Conservation (phyloP, 2,113 vertebrate species). For the Zeus faber region DNA sequence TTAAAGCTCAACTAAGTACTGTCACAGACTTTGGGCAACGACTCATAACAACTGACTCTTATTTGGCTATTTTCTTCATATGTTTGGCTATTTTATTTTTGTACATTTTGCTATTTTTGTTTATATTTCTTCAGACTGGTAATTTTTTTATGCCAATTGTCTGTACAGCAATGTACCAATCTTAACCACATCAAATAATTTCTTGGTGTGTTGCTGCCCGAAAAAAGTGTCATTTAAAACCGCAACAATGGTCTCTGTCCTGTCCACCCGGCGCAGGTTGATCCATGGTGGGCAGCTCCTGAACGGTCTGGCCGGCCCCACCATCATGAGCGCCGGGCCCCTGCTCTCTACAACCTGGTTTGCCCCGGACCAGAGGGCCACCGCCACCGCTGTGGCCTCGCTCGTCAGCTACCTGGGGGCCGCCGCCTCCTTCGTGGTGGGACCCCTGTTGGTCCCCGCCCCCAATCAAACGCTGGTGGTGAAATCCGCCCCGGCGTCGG, state of each 20-base stretch:
- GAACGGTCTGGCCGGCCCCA: slow-evolving; percentile 93
- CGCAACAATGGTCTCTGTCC: too few species aligned
- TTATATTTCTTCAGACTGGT: too few species aligned
- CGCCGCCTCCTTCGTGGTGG: slow-evolving; percentile 85
- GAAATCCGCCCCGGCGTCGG: slow-evolving; percentile 15
- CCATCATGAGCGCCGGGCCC: slow-evolving; percentile 89
- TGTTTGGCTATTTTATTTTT: too few species aligned
- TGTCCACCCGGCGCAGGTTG: slow-evolving; percentile 75
- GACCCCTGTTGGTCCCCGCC: slow-evolving; percentile 88
- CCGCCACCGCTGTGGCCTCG: slow-evolving; percentile 90
- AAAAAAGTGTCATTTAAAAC: too few species aligned
- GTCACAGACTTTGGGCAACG: too few species aligned
- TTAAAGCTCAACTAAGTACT: too few species aligned
- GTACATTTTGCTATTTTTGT: neutral
- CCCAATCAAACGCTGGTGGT: slow-evolving; percentile 79
- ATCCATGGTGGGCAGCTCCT: slow-evolving; percentile 92
- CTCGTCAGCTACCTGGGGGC: slow-evolving; percentile 87
- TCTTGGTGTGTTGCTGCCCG: too few species aligned
- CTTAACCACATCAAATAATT: too few species aligned
- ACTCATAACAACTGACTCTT: too few species aligned
- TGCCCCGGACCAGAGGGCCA: slow-evolving; percentile 91
- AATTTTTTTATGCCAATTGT: too few species aligned
- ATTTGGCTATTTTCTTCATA: too few species aligned
- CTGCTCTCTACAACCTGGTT: slow-evolving; percentile 97
- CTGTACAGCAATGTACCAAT: neutral